phyloP scores from a whole-genome alignment of 92 coral and sea anemone genomes.

The Pocillopora meandrina region DNA sequence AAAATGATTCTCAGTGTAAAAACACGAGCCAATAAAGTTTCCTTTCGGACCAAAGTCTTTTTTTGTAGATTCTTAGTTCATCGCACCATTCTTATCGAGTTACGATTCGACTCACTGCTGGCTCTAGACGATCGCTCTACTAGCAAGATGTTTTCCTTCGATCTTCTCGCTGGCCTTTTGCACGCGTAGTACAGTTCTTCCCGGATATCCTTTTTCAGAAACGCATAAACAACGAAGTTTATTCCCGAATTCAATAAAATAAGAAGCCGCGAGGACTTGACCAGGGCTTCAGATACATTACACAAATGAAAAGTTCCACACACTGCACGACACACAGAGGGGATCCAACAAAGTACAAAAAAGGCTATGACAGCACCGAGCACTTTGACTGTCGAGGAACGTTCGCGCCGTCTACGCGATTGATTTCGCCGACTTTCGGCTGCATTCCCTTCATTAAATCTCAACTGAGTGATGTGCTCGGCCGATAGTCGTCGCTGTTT shows the following conservation, averaged over 20 bases:
- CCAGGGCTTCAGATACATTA: background rate
- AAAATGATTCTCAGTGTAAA: no score
- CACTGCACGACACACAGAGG: conserved; percentile 42
- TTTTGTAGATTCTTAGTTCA: no score
- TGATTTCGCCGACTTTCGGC: background rate
- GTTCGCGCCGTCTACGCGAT: background rate
- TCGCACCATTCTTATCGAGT: background rate
- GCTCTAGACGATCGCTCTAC: conserved; percentile 17
- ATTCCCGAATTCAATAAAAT: conserved; percentile 50
- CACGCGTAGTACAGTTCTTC: conserved; percentile 23
- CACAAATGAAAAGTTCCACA: conserved; percentile 41
- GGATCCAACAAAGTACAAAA: conserved; percentile 56
- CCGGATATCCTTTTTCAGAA: conserved; percentile 63
- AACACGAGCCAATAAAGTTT: no score
- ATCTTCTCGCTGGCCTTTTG: background rate
- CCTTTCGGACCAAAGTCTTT: no score
- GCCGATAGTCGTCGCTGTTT: conserved; percentile 7
- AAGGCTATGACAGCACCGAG: conserved; percentile 48
- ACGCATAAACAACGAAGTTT: conserved; percentile 62
- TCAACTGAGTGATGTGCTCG: conserved; percentile 4
- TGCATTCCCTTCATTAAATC: background rate
- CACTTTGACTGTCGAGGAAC: conserved; percentile 24
- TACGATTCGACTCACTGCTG: background rate
- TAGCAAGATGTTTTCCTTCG: background rate
- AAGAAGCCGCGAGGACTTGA: conserved; percentile 50